Evolutionary conservation across 2,888 invertebrate species (phyloP), one percentile per base, ranked within the genome.

Genomic region (Ornithoptera alexandrae): DNA sequence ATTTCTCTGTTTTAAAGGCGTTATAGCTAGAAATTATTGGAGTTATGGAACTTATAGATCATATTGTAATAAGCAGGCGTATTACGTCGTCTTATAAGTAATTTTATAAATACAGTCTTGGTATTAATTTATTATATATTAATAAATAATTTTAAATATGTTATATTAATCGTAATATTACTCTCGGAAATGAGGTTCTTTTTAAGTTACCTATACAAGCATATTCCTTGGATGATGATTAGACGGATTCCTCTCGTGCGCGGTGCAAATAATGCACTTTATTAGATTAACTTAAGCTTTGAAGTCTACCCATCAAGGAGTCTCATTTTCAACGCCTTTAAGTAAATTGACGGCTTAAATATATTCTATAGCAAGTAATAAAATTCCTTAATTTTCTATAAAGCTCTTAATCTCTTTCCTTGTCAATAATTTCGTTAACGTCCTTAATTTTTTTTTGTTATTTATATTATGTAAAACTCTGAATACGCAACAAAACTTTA

Each of bases 231-330:
- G 22, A 17, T 30, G 30, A 20, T 24, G 46, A 65, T 65, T 59
- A 46, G 50, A 65, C 42, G 50, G 59, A 65, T 65, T 65, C 59
- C 59, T 59, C 18, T 20, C 18, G 56, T 56, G n/a, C 22, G 58
- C 57, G 15, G 36, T 57, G 18, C 10, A 46, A 46, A 59, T 59
- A 65, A 39, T 65, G 57, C 58, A 57, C 36, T 42, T 65, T 57
- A 65, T 65, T 65, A 58, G 50, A 65, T 65, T 65, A 65, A 58
- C 22, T 64, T 1, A 22, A 30, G 59, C 65, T 65, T 65, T 65
- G 65, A 50, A 46, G 59, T 59, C 59, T 8, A 30, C 24, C 42
- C n/a, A 36, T 50, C 20, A 22, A 39, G 57, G 24, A 15, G 39
- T 57, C n/a, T 56, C 30, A 53, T 56, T 63, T 63, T n/a, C 50